These are phyloP conservation scores for Chrysomela aeneicollis DNA, from an alignment of 2,888 invertebrate genomes.

Conservation along the genomic window DNA sequence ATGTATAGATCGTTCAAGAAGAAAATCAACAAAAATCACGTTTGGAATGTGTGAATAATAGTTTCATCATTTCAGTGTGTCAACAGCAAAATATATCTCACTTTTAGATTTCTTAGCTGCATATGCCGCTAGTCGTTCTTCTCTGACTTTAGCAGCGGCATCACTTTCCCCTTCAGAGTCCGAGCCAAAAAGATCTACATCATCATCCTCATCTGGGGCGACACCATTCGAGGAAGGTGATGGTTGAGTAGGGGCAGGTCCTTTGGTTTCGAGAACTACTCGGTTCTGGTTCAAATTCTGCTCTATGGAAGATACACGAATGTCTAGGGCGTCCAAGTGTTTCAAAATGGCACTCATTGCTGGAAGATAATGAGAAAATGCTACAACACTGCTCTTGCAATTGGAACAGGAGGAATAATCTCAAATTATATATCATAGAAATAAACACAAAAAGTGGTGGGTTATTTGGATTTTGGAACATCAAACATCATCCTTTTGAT, in stretches of 20 bases:
- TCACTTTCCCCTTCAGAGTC: constrained; percentile 80
- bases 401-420: too few relatives aligned
- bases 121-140: constrained; percentile 88
- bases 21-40: too few relatives aligned
- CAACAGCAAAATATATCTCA: constrained; percentile 50
- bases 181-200: constrained; percentile 82
- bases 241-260: not conserved
- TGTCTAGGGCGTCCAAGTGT: constrained; percentile 43
- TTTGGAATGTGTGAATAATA: too few relatives aligned
- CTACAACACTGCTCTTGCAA: too few relatives aligned
- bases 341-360: constrained; percentile 46
- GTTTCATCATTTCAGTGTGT: not conserved
- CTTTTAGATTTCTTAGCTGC: constrained; percentile 91
- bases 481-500: too few relatives aligned
- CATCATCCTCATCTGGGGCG: constrained; percentile 46
- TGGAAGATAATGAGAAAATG: constrained; percentile 39
- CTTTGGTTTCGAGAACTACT: constrained; percentile 43
- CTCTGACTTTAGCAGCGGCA: constrained; percentile 77
- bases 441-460: too few relatives aligned
- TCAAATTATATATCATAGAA: too few relatives aligned
- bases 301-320: constrained; percentile 46
- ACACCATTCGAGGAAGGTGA: constrained; percentile 16
- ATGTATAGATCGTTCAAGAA: too few relatives aligned
- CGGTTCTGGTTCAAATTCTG: constrained; percentile 49
- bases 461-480: too few relatives aligned